Base-by-base conservation (phyloP, 23 tunicate genomes). In the Diplosoma virens region DNA sequence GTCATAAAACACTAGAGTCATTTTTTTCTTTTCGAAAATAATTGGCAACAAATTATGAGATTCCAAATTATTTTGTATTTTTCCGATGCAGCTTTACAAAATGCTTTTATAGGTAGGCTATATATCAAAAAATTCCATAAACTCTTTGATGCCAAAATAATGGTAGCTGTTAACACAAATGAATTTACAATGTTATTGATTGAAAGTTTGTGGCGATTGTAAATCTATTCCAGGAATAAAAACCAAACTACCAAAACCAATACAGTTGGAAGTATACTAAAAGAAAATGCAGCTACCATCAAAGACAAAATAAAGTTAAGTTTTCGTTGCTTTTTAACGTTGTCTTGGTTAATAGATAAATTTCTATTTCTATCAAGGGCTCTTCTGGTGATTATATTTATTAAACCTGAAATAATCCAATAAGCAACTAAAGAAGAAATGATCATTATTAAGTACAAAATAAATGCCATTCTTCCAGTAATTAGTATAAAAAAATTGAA, bases 101-200 rank as follows among this genome's bases (percentile, higher is more conserved):
- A 72, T 3, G 34, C 14, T 26, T 72, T 72, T 1, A 23, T 72
- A 4, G 61, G 32, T 3, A 29, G 20, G 35, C 78, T 72, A 37
- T 72, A 72, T 17, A 72, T 72, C 34, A 72, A 14, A 34, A 60
- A 72, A 26, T 72, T 72, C 78, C 78, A 72, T 23, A 72, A 72
- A 22, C 78, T 72, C 61, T 72, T 72, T n/a, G 34, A 47, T 3
- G 30, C 18, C 22, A 72, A 29, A 2, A 48, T 48, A 27, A 72
- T 47, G 35, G 61, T 29, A 5, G 78, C 78, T 3, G 28, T 36
- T 48, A 27, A 18, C 28, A 47, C 78, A 2, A 72, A 23, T 16
- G 78, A 47, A 48, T 72, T 47, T 6, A 61, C 78, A 25, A 72
- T 23, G 18, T 32, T 29, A 36, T 72, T 72, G 33, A 47, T 48